Evolutionary conservation across 2,797 vertebrate genomes (phyloP), one percentile per base, ranked within the genome.

Genomic region (Etheostoma nigrum): DNA sequence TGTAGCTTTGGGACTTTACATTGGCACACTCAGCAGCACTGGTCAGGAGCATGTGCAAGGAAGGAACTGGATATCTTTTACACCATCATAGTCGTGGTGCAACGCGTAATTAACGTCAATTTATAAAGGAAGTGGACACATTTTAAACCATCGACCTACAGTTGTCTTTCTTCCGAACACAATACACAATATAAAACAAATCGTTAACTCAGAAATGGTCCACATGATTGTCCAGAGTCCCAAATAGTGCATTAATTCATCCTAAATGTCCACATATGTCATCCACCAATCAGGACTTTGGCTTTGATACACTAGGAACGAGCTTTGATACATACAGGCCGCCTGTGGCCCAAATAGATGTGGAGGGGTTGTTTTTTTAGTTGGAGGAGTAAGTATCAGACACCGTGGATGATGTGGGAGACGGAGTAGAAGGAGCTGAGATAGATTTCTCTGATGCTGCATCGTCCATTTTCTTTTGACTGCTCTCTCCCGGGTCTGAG

Each of bases 341-440:
- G 45, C 25, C 23, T 73, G 25, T 80, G 79, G 70, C 73, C 71
- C 36, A 45, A 9, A 23, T 72, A 78, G 63, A 44, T 69, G 61
- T 71, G 42, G 52, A 82, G 67, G 63, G 68, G 58, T 65, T 45
- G 67, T 48, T 61, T 68, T 68, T 70, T 91, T 83, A 95, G 78
- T 92, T 93, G 36, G 95, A 94, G 21, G 92, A 88, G 79, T 93
- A 95, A 25, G 95, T 94, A 76, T 98, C 97, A 81, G 94, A 93
- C 62, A 79, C 83, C 0, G 96, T 89, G 72, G 97, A 96, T 54
- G 97, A 97, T 16, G 94, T 87, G 0, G 97, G 97, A 53, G 98
- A 99, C 45, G 97, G 96, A 19, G 95, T 95, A 33, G 96, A 96
- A 4, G 97, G 96, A 0, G 97, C 96, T 0, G 98, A 96, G 82